phyloP scores from a whole-genome alignment of 2,113 vertebrate genomes.

The Microcebus jonahi region DNA sequence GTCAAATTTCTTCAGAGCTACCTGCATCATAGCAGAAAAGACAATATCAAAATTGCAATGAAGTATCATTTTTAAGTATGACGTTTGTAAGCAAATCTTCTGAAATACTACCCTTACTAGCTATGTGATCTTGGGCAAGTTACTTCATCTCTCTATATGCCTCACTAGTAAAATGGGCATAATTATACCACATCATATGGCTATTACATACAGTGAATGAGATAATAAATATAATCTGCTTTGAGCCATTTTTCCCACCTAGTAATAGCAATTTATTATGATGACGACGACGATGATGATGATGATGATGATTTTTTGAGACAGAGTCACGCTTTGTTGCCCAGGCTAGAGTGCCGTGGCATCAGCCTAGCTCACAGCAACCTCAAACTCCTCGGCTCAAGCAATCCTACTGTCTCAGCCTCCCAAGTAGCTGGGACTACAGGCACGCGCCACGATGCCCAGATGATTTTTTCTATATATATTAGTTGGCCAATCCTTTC shows the following conservation, averaged over 20 bases:
- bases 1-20: slow-evolving; percentile 12
- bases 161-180: slow-evolving; percentile 29
- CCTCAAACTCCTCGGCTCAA: too few species aligned
- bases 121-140: background rate
- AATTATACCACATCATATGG: background rate
- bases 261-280: slow-evolving; percentile 2
- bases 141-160: background rate
- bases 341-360: too few species aligned
- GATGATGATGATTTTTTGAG: background rate
- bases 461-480: too few species aligned
- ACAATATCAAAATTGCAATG: background rate
- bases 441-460: too few species aligned
- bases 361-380: too few species aligned
- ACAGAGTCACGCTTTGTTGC: too few species aligned
- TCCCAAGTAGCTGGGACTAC: too few species aligned
- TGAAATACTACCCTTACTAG: slow-evolving; percentile 7
- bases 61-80: background rate
- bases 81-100: background rate
- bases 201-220: background rate
- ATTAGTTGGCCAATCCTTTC: too few species aligned
- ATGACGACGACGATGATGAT: background rate
- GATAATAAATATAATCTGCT: background rate
- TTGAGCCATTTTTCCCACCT: slow-evolving; percentile 7
- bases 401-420: too few species aligned
- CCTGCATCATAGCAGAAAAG: background rate